Evolutionary conservation across 2,888 invertebrate genomes (phyloP).

Genomic region (Meloe dianella): DNA sequence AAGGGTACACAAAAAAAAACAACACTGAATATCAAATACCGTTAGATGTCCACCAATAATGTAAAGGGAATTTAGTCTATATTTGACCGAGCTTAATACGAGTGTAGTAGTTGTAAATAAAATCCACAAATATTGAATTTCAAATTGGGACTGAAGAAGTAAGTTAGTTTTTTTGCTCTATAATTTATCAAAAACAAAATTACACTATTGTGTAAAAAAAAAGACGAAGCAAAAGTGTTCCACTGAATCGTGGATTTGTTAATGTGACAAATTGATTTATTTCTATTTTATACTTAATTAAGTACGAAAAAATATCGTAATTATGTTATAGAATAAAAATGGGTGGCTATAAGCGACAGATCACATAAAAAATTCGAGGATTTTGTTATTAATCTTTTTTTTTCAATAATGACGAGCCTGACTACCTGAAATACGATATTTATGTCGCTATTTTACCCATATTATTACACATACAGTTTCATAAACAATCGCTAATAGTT

Average conservation of each 20-base stretch:
- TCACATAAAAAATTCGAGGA: background rate
- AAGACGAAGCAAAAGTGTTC: no score
- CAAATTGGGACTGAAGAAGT: no score
- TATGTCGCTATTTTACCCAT: no score
- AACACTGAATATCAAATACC: background rate
- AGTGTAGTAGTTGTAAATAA: background rate
- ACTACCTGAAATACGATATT: background rate
- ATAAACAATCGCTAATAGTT: no score
- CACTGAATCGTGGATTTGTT: background rate
- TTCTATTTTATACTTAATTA: background rate
- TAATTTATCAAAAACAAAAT: no score
- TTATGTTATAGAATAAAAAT: background rate
- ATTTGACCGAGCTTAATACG: background rate
- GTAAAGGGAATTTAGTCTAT: background rate
- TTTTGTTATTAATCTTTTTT: background rate
- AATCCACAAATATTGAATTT: no score
- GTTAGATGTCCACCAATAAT: background rate
- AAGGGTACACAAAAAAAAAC: no score
- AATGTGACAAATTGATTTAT: background rate
- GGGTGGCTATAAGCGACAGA: background rate
- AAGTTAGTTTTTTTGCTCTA: no score
- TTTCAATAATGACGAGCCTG: no score
- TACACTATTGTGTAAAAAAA: no score
- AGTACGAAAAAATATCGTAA: background rate
- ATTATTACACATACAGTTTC: no score